Evolutionary conservation across 2,888 invertebrate genomes (phyloP), one percentile per base, ranked within the genome.

Genomic region (Marronus borbonicus): DNA sequence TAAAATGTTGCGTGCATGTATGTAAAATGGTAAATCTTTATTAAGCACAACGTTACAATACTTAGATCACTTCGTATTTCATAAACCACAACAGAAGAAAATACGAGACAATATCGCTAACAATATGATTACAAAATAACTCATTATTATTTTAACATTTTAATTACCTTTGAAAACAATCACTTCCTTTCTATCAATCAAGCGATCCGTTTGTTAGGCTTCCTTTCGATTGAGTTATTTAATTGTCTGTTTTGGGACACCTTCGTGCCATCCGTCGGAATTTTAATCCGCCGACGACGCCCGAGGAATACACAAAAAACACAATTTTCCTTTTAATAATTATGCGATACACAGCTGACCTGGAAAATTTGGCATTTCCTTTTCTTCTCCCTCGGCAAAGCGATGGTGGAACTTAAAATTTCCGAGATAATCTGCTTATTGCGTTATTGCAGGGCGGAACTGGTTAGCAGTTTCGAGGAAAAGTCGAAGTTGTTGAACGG

Each of bases 241-340:
- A 62, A 62, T 62, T 62, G 28, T 62, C 62, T 62, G 31, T 14
- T 62, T 62, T 62, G 62, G 28, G 28, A 62, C 31, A 14, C 62
- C 62, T 62, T 62, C 62, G 62, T 62, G 31, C 2, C 14, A 14
- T 14, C 62, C 31, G 24, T 28, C 24, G 62, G 62, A 62, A 62
- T 60, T 24, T 28, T 60, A 60, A 60, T 62, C 31, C 28, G 62
- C 14, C 62, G 62, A 28, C 28, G 20, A 62, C 62, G 62, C 20
- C 31, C 62, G 28, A 24, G 24, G 28, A 12, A 62, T 62, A 28
- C 31, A 62, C 62, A 36, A 62, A 62, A 24, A 62, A 62, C 62
- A 62, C 62, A 62, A 28, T 62, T 62, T 62, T 62, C 31, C 62
- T 62, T 62, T 62, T 62, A 62, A 62, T 62, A 62, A 62, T 62